Evolutionary conservation across 2,113 vertebrate genomes (phyloP).

Genomic region (Fulica atra): DNA sequence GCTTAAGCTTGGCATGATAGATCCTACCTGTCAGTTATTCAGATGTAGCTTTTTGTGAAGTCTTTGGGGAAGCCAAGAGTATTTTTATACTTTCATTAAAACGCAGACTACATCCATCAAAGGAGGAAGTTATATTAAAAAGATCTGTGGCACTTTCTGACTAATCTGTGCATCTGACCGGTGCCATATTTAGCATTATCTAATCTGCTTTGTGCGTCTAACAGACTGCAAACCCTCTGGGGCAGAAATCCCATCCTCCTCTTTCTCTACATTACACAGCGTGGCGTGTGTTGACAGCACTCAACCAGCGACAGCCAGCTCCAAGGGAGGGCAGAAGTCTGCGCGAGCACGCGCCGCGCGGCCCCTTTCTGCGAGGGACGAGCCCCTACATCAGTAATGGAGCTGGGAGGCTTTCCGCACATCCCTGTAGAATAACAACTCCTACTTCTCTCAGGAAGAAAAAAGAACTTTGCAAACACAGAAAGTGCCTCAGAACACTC

Average conservation of each 20-base stretch:
- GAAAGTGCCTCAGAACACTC: not conserved
- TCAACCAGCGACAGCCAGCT: constrained; percentile 28
- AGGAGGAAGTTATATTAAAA: constrained; percentile 46
- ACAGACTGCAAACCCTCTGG: constrained; percentile 46
- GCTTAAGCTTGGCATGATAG: constrained; percentile 67
- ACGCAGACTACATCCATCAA: constrained; percentile 56
- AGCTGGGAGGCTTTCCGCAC: not conserved
- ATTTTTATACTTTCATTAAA: constrained; percentile 67
- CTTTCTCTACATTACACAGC: not conserved
- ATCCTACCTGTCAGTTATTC: constrained; percentile 72
- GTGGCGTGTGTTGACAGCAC: not conserved
- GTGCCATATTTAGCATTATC: constrained; percentile 42
- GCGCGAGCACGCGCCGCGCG: not conserved
- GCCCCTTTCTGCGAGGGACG: not conserved
- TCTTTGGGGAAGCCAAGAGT: constrained; percentile 58
- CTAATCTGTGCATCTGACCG: constrained; percentile 26
- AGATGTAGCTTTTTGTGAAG: constrained; percentile 55
- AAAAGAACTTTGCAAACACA: not conserved
- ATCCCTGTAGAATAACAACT: not conserved
- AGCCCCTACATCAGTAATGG: not conserved
- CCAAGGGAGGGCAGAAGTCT: not conserved
- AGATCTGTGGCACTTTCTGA: constrained; percentile 51
- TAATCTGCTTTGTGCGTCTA: constrained; percentile 45
- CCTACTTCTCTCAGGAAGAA: not conserved
- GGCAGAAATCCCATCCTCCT: constrained; percentile 41